phyloP scores from a whole-genome alignment of 2,113 vertebrate genomes.

The Circaetus gallicus region DNA sequence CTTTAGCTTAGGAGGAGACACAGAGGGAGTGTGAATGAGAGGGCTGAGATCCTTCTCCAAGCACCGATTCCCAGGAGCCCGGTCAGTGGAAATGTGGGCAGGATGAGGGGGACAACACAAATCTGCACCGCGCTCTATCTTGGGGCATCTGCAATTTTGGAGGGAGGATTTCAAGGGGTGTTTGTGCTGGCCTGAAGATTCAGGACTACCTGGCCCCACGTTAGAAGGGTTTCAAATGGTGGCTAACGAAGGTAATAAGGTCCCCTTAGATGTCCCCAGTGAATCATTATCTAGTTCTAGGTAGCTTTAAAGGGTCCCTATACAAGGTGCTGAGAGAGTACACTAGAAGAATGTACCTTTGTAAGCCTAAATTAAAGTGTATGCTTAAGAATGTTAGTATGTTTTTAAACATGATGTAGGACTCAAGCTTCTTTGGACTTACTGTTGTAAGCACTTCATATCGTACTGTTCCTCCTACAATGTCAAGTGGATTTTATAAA shows the following conservation, averaged over 20 bases:
- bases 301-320: not conserved
- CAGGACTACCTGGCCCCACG: not conserved
- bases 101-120: no score
- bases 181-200: not conserved
- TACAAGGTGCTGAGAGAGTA: not conserved
- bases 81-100: not conserved
- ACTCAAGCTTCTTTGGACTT: not conserved
- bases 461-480: not conserved
- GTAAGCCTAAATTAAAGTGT: not conserved
- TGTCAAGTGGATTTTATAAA: not conserved
- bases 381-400: not conserved
- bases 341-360: not conserved
- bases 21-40: not conserved
- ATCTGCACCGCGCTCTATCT: not conserved
- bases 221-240: not conserved
- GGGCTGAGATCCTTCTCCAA: not conserved
- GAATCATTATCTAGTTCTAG: not conserved
- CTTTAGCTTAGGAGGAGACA: not conserved
- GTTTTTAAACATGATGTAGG: not conserved
- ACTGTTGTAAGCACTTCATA: not conserved
- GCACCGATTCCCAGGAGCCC: rapidly evolving
- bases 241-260: not conserved
- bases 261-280: not conserved
- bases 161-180: not conserved
- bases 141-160: not conserved